phyloP scores from a whole-genome alignment of 2,113 vertebrate species.

The Cyphomyrus plagiostoma region DNA sequence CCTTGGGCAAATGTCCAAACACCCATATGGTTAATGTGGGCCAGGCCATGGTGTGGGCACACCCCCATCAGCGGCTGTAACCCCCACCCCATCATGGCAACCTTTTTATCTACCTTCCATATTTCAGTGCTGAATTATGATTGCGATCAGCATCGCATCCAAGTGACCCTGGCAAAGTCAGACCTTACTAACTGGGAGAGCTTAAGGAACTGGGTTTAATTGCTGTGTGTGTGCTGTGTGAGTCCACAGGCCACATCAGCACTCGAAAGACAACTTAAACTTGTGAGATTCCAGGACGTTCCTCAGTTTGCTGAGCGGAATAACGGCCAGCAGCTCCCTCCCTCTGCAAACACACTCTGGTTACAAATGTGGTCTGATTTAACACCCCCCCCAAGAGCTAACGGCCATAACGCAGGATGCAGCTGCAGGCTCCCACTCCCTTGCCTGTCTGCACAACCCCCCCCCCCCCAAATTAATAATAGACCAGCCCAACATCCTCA shows the following conservation, averaged over 20 bases:
- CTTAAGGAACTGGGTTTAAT: neutral
- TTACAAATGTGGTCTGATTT: slow-evolving; percentile 22
- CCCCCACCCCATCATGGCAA: neutral
- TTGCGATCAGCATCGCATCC: neutral
- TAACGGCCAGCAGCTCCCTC: neutral
- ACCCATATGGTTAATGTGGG: neutral
- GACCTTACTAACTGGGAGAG: neutral
- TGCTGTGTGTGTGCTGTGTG: neutral
- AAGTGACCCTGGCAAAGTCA: neutral
- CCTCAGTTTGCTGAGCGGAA: neutral
- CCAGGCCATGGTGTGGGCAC: neutral
- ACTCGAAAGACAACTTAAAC: neutral
- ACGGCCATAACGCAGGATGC: slow-evolving; percentile 30
- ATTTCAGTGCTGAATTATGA: neutral
- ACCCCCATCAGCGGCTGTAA: no score
- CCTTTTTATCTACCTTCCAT: neutral
- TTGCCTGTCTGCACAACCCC: neutral
- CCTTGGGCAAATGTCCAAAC: neutral
- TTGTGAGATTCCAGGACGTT: neutral
- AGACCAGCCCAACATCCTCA: neutral
- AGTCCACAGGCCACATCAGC: neutral
- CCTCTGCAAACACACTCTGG: neutral
- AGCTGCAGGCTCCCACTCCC: slow-evolving; percentile 17
- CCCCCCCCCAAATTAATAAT: neutral
- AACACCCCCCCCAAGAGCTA: slow-evolving; percentile 4